Base-by-base conservation (phyloP, 1,140 invertebrate species). In the Copidosoma floridanum region DNA sequence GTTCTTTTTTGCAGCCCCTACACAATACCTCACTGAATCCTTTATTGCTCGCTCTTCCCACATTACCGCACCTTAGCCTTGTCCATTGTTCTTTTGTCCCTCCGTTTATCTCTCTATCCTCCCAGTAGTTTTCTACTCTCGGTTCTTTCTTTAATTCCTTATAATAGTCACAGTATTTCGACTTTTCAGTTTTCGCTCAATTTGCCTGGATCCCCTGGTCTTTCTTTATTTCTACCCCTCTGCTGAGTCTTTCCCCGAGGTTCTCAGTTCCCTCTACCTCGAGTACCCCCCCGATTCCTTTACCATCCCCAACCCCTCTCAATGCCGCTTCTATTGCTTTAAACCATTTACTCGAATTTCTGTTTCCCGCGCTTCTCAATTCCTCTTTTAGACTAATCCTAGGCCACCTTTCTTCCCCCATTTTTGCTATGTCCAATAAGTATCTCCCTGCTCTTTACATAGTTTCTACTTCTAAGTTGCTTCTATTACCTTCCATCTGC, bases 231-330 rank as follows among this genome's bases (percentile, higher is more conserved):
- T 11, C 11, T 46, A 8, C 12, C 11, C 23, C 43, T n/a, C n/a
- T n/a, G n/a, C n/a, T n/a, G n/a, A n/a, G n/a, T n/a, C n/a, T n/a
- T n/a, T n/a, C n/a, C 40, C 51, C 24, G 23, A 53, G 51, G 37
- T 53, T 63, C 14, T 65, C 27, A 38, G 32, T 43, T 63, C 32
- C 14, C 14, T 35, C 14, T 14, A 35, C 32, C 6, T 35, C 6
- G 7, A n/a, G 5, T 24, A n/a, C 14, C 51, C 8, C 40, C n/a
- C 14, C 11, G 18, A 16, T 10, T 12, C 18, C 14, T 20, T 32
- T 29, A 7, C 21, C 24, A 18, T 23, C n/a, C 41, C 27, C 16
- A 20, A n/a, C 16, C 38, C 43, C 20, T 16, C 12, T n/a, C n/a
- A n/a, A n/a, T n/a, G n/a, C n/a, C n/a, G n/a, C n/a, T n/a, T 27